Evolutionary conservation across 2,888 invertebrate species (phyloP), one percentile per base, ranked within the genome.

Genomic region (Lycaena phlaeas): DNA sequence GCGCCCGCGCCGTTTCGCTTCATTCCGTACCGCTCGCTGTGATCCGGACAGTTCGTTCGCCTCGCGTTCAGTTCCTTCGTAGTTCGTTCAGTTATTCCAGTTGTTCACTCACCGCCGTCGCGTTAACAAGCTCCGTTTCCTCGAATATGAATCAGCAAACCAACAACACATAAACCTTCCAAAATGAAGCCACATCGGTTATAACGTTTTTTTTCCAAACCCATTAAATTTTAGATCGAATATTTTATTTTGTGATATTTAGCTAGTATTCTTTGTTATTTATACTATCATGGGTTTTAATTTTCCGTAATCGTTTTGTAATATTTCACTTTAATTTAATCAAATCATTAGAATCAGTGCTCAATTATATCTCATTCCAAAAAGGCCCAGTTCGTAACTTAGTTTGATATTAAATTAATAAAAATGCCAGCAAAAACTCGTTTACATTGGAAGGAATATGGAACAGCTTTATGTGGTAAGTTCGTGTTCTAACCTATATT

Each of bases 401-500:
- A 57, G 60, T 64, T 59, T 59, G 53, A 61, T 63, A 66, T 62
- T 54, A 56, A 56, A 55, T 48, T 50, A 46, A 65, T 62, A 61
- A 64, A 58, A 66, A 85, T 85, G 85, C 79, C 84, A 67, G 74
- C 79, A 64, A 82, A 77, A 74, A 73, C 79, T 72, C 79, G 79
- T 68, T 82, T 84, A 64, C 85, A 85, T 74, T 85, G 82, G 85
- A 85, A 85, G 75, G 85, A 85, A 79, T 85, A 85, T 73, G 82
- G 77, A 72, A 82, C 81, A 64, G 85, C 85, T 60, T 68, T 85
- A 56, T 85, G 82, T 74, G 85, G 85, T 85, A 61, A 85, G 84
- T 82, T n/a, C 53, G 38, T 54, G 50, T 57, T 68, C 71, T 81
- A 79, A 78, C 79, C 77, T 81, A 73, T 69, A 40, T 45, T 53